Percentiles rank a stretch among this genome's conserved stretches.
Conservation (phyloP, 1,140 invertebrate genomes). For the Bursaphelenchus mucronatus region DNA sequence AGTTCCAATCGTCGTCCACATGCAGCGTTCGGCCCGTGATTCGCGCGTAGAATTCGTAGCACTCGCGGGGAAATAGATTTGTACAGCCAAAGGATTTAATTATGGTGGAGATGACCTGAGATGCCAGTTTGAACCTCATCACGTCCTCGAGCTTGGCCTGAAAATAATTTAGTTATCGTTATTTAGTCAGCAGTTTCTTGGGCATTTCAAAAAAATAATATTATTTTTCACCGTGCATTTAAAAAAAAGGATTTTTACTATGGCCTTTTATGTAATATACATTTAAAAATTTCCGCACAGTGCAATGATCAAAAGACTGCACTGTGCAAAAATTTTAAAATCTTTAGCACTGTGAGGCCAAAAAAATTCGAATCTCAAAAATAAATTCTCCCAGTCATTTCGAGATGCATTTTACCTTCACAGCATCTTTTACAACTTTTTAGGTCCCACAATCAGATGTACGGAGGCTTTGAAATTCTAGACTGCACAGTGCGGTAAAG, state of each 20-base stretch:
- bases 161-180: conserved; percentile 60
- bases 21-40: conserved; percentile 85
- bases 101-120: conserved; percentile 85
- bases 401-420: too few relatives aligned
- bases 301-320: too few relatives aligned
- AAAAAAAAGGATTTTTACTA: too few relatives aligned
- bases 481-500: background rate
- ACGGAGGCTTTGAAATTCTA: background rate
- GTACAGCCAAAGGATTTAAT: conserved; percentile 93
- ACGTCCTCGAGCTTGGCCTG: conserved; percentile 90
- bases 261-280: too few relatives aligned
- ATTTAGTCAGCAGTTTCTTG: conserved; percentile 19
- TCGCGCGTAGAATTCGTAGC: conserved; percentile 92
- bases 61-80: conserved; percentile 87
- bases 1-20: conserved; percentile 88
- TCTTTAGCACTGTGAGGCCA: too few relatives aligned
- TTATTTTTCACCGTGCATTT: too few relatives aligned
- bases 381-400: too few relatives aligned
- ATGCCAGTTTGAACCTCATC: conserved; percentile 82
- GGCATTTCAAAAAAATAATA: background rate
- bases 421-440: too few relatives aligned
- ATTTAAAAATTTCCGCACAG: too few relatives aligned
- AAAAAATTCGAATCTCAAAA: too few relatives aligned
- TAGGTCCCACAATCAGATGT: too few relatives aligned
- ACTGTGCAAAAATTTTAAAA: too few relatives aligned